phyloP scores from a whole-genome alignment of 1,140 invertebrate genomes.

The Platorchestia sp. region DNA sequence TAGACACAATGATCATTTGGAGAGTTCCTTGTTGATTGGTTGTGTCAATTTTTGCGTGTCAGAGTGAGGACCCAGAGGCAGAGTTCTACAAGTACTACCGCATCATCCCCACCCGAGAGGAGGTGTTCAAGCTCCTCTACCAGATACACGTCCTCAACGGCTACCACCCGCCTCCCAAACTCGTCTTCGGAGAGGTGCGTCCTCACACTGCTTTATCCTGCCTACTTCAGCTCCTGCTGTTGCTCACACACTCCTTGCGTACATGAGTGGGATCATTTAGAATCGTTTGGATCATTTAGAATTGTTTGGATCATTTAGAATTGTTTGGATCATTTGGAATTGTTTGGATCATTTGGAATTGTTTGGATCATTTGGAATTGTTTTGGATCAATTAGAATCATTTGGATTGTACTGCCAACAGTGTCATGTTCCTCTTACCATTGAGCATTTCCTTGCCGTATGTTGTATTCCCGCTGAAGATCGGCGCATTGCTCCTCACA shows the following conservation, averaged over 20 bases:
- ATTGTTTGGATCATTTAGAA: too few species aligned
- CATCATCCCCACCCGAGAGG: slow-evolving; percentile 15
- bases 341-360: too few species aligned
- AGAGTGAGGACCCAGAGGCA: slow-evolving; percentile 17
- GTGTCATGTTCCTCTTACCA: too few species aligned
- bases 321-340: too few species aligned
- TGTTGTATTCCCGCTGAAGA: too few species aligned
- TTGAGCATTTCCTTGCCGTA: too few species aligned
- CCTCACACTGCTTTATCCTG: background rate
- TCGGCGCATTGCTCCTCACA: too few species aligned
- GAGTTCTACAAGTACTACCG: slow-evolving; percentile 29
- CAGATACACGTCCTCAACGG: slow-evolving; percentile 25
- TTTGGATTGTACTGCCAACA: too few species aligned
- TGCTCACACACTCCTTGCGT: background rate
- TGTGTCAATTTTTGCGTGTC: background rate
- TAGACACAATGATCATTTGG: background rate
- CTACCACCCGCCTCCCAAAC: slow-evolving; percentile 18
- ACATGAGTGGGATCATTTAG: background rate
- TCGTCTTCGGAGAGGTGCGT: slow-evolving; percentile 29
- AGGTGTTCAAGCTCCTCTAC: slow-evolving; percentile 16
- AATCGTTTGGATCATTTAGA: too few species aligned
- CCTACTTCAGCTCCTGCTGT: background rate
- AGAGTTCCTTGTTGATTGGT: background rate
- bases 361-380: too few species aligned
- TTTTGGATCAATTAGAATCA: too few species aligned